phyloP scores from a whole-genome alignment of 1,140 invertebrate species.

The Rhysida immarginata region DNA sequence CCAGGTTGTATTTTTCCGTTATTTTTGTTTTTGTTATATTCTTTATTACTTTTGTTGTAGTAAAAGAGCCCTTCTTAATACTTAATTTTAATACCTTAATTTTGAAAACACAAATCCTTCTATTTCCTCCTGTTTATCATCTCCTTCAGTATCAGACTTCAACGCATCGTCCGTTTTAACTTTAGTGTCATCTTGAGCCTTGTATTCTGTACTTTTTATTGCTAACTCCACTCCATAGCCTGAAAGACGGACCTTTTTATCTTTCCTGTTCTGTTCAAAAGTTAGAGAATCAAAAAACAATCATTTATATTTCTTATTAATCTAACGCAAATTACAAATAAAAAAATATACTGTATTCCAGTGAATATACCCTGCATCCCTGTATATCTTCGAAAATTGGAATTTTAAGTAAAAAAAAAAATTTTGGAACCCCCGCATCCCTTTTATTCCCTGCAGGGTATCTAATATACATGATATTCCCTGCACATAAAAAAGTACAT shows the following conservation, averaged over 20 bases:
- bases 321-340: conserved; percentile 4
- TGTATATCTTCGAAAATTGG: too few species aligned
- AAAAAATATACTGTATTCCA: too few species aligned
- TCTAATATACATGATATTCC: too few species aligned
- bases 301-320: not conserved
- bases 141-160: conserved; percentile 40
- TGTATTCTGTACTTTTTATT: conserved; percentile 98
- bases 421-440: too few species aligned
- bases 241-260: conserved; percentile 55
- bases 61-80: too few species aligned
- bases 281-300: not conserved
- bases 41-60: too few species aligned
- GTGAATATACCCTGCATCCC: too few species aligned
- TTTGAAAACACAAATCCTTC: conserved; percentile 74
- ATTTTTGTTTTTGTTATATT: too few species aligned
- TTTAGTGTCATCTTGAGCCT: conserved; percentile 88
- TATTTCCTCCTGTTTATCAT: conserved; percentile 47
- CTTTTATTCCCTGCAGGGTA: too few species aligned
- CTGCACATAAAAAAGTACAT: too few species aligned
- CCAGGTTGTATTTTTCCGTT: too few species aligned
- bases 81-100: conserved; percentile 23
- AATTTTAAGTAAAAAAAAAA: too few species aligned
- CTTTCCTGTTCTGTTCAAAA: conserved; percentile 41
- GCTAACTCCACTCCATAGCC: conserved; percentile 98
- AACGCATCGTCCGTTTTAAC: conserved; percentile 41